Conservation (phyloP, 1,140 invertebrate genomes). For the Drosophila tropicalis region DNA sequence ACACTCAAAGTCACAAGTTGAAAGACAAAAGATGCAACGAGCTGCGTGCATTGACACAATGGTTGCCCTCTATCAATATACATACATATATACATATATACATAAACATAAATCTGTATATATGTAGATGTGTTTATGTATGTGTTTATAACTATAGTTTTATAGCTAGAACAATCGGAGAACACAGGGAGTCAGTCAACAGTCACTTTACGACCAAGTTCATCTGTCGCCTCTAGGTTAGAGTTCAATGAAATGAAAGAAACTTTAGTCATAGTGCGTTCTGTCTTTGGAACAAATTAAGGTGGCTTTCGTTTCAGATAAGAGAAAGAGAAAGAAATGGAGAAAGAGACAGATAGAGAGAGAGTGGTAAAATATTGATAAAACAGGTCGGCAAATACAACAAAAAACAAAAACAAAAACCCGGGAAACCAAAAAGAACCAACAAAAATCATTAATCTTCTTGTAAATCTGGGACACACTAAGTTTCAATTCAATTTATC, state of each 20-base stretch:
- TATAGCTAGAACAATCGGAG: conserved; percentile 45
- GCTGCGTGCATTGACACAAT: conserved; percentile 49
- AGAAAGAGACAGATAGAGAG: neutral
- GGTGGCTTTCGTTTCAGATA: conserved; percentile 5
- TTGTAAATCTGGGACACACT: neutral
- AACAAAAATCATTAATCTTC: neutral
- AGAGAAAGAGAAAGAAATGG: neutral
- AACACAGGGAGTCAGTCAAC: conserved; percentile 54
- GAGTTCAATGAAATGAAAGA: conserved; percentile 58
- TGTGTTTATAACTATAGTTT: conserved; percentile 51
- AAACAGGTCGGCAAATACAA: neutral
- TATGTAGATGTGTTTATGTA: conserved; percentile 1
- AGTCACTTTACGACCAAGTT: conserved; percentile 21
- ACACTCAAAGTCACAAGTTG: neutral
- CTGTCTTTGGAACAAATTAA: neutral
- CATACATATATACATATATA: neutral
- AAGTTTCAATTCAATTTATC: neutral
- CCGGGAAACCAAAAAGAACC: neutral
- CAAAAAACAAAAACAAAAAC: too few relatives aligned
- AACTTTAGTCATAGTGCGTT: neutral
- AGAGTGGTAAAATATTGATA: conserved; percentile 1
- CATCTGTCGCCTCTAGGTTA: conserved; percentile 49
- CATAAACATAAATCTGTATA: conserved; percentile 13
- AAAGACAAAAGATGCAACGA: conserved; percentile 53
- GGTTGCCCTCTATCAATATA: conserved; percentile 42